Conservation (phyloP, 1,140 invertebrate species). For the Orchestia grillus region DNA sequence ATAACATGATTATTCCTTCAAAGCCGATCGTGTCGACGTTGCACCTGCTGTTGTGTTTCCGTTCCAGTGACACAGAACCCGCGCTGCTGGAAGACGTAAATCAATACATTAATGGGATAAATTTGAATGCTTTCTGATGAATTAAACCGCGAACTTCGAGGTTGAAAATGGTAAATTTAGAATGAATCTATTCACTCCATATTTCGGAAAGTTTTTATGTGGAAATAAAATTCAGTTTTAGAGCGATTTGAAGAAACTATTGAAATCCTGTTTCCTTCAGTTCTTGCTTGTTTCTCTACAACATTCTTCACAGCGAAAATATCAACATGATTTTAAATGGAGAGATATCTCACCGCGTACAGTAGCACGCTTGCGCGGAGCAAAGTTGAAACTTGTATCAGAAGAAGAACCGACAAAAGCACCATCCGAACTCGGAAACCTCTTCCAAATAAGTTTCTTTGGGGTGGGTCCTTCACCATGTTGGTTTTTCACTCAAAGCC, state of each 20-base stretch:
- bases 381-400: neutral
- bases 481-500: constrained; percentile 48
- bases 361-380: neutral
- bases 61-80: neutral
- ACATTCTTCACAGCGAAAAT: no score
- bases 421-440: neutral
- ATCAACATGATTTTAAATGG: neutral
- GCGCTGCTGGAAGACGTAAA: neutral
- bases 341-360: neutral
- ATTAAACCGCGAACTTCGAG: neutral
- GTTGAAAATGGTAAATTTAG: neutral
- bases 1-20: neutral
- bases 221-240: neutral
- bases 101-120: neutral
- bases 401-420: neutral
- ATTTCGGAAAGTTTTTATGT: neutral
- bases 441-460: constrained; percentile 41
- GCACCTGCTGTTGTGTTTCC: neutral
- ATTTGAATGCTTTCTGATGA: neutral
- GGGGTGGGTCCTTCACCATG: neutral
- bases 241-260: neutral
- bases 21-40: neutral
- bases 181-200: neutral
- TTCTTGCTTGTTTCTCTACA: neutral
- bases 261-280: neutral